Evolutionary conservation across 2,888 invertebrate genomes (phyloP).

Genomic region (Antheraea yamamai): DNA sequence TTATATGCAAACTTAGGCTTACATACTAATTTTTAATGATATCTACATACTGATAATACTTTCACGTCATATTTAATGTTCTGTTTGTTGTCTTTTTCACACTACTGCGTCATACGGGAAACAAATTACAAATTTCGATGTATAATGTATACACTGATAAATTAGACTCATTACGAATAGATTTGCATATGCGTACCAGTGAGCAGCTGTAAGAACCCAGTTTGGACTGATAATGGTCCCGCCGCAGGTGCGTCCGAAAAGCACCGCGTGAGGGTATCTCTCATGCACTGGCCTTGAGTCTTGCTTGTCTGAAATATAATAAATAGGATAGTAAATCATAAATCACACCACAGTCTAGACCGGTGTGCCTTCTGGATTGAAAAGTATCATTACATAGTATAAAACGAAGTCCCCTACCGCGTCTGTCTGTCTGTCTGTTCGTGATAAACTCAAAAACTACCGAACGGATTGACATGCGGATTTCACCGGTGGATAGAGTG

Average conservation of each 20-base stretch:
- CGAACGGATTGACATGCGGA: too few relatives aligned
- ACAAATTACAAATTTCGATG: not conserved
- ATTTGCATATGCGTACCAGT: conserved; percentile 53
- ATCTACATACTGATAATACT: too few relatives aligned
- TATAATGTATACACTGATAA: not conserved
- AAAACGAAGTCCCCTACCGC: too few relatives aligned
- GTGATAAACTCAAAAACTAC: too few relatives aligned
- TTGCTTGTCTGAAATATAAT: conserved; percentile 17
- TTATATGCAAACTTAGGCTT: not conserved
- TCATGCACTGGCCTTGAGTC: conserved; percentile 44
- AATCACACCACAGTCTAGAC: not conserved
- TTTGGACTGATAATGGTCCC: conserved; percentile 69
- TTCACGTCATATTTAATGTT: too few relatives aligned
- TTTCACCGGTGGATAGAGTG: too few relatives aligned
- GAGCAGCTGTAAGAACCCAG: conserved; percentile 60
- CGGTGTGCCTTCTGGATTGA: too few relatives aligned
- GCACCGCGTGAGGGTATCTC: conserved; percentile 63
- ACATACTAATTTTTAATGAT: not conserved
- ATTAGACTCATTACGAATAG: not conserved
- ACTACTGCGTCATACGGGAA: not conserved
- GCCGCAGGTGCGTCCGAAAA: conserved; percentile 71
- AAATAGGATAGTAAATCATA: not conserved
- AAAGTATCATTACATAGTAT: too few relatives aligned
- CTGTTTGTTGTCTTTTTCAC: too few relatives aligned
- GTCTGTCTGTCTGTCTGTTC: too few relatives aligned